A percentile compares a stretch with the other conserved stretches of the same genome.
Conservation (phyloP, 2,113 vertebrate species). For the Heterotis niloticus region DNA sequence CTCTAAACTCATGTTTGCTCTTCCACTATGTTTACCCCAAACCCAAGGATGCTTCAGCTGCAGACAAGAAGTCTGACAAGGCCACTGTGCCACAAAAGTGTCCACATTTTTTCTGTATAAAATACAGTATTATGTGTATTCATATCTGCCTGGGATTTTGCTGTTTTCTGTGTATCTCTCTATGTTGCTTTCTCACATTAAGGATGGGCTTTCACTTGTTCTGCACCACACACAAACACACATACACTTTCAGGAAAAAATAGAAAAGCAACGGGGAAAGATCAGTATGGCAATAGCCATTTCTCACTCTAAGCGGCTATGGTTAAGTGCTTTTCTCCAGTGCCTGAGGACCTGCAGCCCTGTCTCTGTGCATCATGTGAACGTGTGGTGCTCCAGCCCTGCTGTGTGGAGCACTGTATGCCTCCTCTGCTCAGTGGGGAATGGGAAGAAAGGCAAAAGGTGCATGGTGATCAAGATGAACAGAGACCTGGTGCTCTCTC, state of each 20-base stretch:
- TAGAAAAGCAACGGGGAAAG: too few relatives aligned
- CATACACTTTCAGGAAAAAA: neutral
- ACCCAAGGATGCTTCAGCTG: conserved; percentile 19
- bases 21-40: neutral
- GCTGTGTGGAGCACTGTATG: neutral
- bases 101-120: neutral
- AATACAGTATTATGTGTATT: conserved; percentile 10
- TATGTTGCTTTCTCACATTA: neutral
- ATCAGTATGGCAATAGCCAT: neutral
- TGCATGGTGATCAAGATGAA: conserved; percentile 1
- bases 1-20: neutral
- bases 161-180: neutral
- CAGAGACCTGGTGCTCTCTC: conserved; percentile 35
- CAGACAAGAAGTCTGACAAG: neutral
- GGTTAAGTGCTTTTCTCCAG: neutral
- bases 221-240: neutral
- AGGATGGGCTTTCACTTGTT: neutral
- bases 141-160: neutral
- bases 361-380: neutral
- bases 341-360: neutral
- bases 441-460: conserved; percentile 23
- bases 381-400: too few relatives aligned
- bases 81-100: neutral
- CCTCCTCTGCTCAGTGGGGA: conserved; percentile 36
- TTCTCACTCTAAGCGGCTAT: neutral